These are phyloP conservation scores for Cuculus canorus DNA, from an alignment of 2,797 vertebrate species.

Conservation along the genomic window DNA sequence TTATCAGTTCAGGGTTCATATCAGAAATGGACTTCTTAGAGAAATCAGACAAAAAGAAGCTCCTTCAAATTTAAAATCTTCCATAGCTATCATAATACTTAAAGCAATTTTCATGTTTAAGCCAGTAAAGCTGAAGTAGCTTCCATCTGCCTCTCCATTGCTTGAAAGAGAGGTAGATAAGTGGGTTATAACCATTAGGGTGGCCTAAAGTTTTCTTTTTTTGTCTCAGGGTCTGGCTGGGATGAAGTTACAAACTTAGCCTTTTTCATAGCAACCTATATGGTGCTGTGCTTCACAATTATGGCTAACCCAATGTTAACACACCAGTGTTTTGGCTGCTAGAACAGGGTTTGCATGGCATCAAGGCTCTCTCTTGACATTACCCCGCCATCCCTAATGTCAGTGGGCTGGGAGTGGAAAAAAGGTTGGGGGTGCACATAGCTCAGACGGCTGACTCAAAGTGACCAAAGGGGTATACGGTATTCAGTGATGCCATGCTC, in stretches of 20 bases:
- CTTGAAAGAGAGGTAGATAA: not conserved
- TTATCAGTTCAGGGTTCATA: not conserved
- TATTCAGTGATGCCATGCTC: not conserved
- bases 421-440: not conserved
- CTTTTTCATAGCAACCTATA: not conserved
- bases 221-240: not conserved
- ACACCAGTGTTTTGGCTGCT: not conserved
- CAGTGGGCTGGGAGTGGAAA: not conserved
- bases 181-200: not conserved
- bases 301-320: not conserved
- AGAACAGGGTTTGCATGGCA: not conserved
- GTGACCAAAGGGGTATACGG: not conserved
- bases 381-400: rapidly evolving
- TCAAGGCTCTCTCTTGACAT: no score
- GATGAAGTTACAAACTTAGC: not conserved
- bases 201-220: not conserved
- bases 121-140: not conserved
- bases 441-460: not conserved
- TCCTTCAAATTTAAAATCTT: not conserved
- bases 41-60: not conserved
- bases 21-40: not conserved
- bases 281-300: not conserved
- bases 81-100: not conserved
- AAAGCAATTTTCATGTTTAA: not conserved
- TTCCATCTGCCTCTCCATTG: not conserved